Evolutionary conservation across 2,888 invertebrate genomes (phyloP).

Genomic region (Cephonodes hylas): DNA sequence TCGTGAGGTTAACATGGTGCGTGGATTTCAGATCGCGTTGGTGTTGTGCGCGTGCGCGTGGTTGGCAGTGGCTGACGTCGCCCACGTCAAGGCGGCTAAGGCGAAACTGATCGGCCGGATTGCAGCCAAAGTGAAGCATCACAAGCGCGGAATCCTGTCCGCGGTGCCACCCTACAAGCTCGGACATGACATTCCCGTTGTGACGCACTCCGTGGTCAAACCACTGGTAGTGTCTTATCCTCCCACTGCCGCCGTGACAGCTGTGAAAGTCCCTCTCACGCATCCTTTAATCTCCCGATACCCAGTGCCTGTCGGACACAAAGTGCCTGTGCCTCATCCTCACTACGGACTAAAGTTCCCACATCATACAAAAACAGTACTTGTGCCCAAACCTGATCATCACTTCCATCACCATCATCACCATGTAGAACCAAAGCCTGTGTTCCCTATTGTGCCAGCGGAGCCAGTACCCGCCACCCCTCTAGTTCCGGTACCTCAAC

Average conservation of each 20-base stretch:
- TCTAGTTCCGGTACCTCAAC: conserved; percentile 47
- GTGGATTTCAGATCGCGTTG: conserved; percentile 69
- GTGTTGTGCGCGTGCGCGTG: conserved; percentile 60
- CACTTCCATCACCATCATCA: conserved; percentile 74
- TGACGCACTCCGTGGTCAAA: conserved; percentile 73
- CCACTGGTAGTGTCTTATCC: conserved; percentile 74
- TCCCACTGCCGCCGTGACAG: conserved; percentile 66
- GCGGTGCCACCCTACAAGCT: conserved; percentile 71
- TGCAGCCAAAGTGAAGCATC: conserved; percentile 50
- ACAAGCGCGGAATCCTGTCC: conserved; percentile 67
- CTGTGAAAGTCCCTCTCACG: conserved; percentile 68
- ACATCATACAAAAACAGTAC: conserved; percentile 52
- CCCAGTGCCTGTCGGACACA: conserved; percentile 62
- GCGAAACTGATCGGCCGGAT: conserved; percentile 54
- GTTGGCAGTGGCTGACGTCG: conserved; percentile 49
- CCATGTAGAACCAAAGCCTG: conserved; percentile 60
- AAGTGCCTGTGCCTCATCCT: conserved; percentile 57
- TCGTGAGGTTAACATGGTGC: conserved; percentile 42
- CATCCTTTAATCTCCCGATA: conserved; percentile 53
- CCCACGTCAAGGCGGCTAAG: conserved; percentile 57
- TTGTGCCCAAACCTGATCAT: conserved; percentile 55
- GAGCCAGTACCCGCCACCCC: conserved; percentile 42
- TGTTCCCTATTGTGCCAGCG: conserved; percentile 54
- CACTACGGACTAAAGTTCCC: conserved; percentile 66
- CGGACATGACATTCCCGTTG: conserved; percentile 71